These are phyloP conservation scores for Myanophis thanlyinensis DNA, from an alignment of 2,113 vertebrate species.

Conservation along the genomic window DNA sequence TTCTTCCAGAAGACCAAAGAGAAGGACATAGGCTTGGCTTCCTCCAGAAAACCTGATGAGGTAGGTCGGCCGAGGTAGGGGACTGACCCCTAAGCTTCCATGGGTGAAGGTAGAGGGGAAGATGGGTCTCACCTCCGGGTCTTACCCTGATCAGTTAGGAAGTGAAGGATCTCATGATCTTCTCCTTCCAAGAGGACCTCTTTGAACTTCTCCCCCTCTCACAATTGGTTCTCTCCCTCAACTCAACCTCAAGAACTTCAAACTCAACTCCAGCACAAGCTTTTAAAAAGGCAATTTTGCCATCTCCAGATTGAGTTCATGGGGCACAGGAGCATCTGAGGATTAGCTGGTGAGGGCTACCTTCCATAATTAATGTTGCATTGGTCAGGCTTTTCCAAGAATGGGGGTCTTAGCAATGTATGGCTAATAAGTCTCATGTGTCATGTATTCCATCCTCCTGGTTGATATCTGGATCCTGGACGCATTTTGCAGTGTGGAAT, in stretches of 20 bases:
- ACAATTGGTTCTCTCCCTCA: conserved; percentile 33
- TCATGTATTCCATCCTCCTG: background rate
- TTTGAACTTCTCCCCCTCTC: background rate
- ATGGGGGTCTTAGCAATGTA: background rate
- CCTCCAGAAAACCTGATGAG: background rate
- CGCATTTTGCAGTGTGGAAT: background rate
- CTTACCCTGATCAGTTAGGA: background rate
- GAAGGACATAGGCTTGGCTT: background rate
- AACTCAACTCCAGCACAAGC: background rate
- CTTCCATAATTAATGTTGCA: background rate
- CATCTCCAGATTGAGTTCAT: background rate
- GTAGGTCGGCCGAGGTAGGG: background rate
- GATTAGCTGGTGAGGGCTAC: background rate
- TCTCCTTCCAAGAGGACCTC: background rate
- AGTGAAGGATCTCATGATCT: background rate
- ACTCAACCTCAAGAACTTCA: too few species aligned
- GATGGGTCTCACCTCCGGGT: background rate
- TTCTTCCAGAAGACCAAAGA: background rate
- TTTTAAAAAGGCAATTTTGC: background rate
- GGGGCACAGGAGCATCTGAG: background rate
- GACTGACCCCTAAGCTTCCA: background rate
- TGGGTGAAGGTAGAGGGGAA: background rate
- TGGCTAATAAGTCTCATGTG: background rate
- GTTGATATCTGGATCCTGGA: background rate
- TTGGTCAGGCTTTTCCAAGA: background rate